Conservation (phyloP, 1,140 invertebrate species). For the Drosophila grimshawi region DNA sequence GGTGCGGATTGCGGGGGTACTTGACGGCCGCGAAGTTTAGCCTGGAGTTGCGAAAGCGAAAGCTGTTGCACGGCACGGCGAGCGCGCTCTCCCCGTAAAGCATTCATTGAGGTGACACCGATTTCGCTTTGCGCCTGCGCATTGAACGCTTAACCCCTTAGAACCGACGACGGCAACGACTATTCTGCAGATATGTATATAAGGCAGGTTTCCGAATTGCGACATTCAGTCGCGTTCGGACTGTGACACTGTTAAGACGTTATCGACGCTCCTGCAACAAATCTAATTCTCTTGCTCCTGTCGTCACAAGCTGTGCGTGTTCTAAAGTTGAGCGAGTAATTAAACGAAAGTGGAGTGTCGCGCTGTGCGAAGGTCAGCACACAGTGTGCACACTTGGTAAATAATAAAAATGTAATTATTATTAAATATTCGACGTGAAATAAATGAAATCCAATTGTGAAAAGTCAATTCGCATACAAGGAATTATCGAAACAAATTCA, state of each 20-base stretch:
- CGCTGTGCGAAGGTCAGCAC: conserved; percentile 54
- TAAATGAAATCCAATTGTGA: conserved; percentile 5
- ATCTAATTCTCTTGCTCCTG: conserved; percentile 16
- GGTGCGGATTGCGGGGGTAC: neutral
- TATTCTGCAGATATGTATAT: conserved; percentile 47
- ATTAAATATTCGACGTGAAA: conserved; percentile 16
- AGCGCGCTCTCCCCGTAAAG: conserved; percentile 44
- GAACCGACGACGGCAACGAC: conserved; percentile 12
- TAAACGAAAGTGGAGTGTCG: conserved; percentile 52
- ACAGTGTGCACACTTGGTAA: conserved; percentile 7
- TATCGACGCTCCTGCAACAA: conserved; percentile 9
- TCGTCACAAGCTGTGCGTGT: conserved; percentile 58
- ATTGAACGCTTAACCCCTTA: conserved; percentile 32
- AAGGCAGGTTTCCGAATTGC: conserved; percentile 53
- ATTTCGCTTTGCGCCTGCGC: conserved; percentile 78
- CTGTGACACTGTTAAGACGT: conserved; percentile 59
- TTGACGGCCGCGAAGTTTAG: conserved; percentile 28
- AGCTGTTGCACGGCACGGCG: conserved; percentile 56
- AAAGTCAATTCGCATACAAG: neutral
- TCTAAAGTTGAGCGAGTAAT: conserved; percentile 60
- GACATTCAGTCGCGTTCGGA: conserved; percentile 67
- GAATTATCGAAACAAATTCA: conserved; percentile 20
- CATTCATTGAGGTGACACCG: conserved; percentile 58
- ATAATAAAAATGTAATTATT: conserved; percentile 23
- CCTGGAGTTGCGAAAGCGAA: conserved; percentile 49